Percentiles rank a stretch among this genome's conserved stretches.
phyloP scores from a whole-genome alignment of 2,797 vertebrate species.

The Onychomys leucogaster region DNA sequence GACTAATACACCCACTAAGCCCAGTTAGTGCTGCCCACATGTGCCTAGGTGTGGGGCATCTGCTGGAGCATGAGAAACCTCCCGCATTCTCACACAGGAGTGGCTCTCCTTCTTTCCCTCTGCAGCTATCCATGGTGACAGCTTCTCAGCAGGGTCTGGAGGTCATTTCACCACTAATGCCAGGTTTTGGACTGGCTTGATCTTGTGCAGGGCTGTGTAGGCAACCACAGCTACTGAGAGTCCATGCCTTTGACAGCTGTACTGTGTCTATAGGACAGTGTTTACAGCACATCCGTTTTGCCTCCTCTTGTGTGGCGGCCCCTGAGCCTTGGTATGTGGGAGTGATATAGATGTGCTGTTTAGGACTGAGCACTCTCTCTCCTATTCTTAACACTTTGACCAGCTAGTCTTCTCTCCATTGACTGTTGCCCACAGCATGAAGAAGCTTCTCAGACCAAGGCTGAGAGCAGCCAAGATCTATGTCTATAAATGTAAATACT shows the following conservation, averaged over 20 bases:
- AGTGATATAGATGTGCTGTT: neutral
- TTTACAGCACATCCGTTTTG: neutral
- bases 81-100: neutral
- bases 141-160: too few relatives aligned
- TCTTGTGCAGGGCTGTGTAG: neutral
- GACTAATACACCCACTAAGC: neutral
- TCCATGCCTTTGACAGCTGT: neutral
- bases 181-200: neutral
- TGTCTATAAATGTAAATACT: neutral
- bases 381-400: too few relatives aligned
- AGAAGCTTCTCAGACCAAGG: neutral
- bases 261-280: neutral
- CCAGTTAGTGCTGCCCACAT: neutral
- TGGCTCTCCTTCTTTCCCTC: neutral
- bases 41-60: neutral
- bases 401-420: neutral
- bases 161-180: neutral
- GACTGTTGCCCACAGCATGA: neutral
- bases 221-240: neutral
- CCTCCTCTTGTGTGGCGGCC: neutral
- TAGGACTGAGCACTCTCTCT: neutral
- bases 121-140: neutral
- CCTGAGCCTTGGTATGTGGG: neutral
- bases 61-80: neutral
- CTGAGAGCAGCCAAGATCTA: neutral